Percentiles rank a stretch among this genome's conserved stretches.
These are phyloP conservation scores for Agrochola circellaris DNA, from an alignment of 2,888 invertebrate genomes.

Conservation along the genomic window DNA sequence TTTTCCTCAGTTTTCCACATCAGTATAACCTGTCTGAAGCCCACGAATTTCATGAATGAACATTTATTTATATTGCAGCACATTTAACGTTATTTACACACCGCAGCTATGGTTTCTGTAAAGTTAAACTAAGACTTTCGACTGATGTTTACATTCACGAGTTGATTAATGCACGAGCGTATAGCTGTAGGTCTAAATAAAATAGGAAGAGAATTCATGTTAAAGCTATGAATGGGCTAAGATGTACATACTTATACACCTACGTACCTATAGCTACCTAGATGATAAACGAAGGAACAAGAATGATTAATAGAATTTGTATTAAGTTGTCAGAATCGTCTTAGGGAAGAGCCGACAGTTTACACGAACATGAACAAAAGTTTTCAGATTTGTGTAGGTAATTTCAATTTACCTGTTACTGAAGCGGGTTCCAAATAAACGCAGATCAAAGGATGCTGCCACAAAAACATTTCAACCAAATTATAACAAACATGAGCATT, in stretches of 20 bases:
- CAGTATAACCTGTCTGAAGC: background rate
- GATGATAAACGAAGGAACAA: background rate
- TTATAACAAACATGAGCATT: slow-evolving; percentile 14
- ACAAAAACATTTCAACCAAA: slow-evolving; percentile 21
- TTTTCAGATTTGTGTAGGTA: slow-evolving; percentile 16
- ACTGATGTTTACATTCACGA: slow-evolving; percentile 27
- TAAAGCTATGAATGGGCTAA: slow-evolving; percentile 9
- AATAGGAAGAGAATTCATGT: background rate
- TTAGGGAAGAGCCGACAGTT: slow-evolving; percentile 4
- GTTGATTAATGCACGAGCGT: slow-evolving; percentile 28
- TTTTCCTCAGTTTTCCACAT: background rate
- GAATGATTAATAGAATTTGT: background rate
- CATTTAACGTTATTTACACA: slow-evolving; percentile 29
- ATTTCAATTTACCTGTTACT: slow-evolving; percentile 16
- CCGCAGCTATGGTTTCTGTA: slow-evolving; percentile 34
- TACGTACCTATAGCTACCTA: background rate
- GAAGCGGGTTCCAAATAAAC: slow-evolving; percentile 24
- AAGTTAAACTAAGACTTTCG: slow-evolving; percentile 16
- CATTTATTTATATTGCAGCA: slow-evolving; percentile 32
- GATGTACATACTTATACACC: background rate
- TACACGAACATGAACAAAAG: background rate
- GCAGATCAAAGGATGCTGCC: slow-evolving; percentile 16
- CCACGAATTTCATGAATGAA: slow-evolving; percentile 36
- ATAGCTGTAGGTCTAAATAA: slow-evolving; percentile 4
- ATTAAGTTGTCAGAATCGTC: background rate